Percentiles rank a stretch among this genome's conserved stretches.
phyloP scores from a whole-genome alignment of 2,797 vertebrate species.

The Loriculus beryllinus region DNA sequence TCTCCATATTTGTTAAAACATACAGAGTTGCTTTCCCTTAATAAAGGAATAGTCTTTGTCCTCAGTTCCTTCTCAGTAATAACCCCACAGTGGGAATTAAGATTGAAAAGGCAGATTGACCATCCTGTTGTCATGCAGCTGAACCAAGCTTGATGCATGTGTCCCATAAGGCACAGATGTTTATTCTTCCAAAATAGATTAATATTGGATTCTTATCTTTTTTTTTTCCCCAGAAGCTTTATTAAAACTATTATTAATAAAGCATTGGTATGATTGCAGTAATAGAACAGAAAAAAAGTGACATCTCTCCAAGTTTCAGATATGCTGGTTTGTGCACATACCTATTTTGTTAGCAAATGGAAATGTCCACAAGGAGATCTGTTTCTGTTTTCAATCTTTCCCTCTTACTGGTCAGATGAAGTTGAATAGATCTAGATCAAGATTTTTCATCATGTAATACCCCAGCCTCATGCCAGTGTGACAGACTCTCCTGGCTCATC shows the following conservation, averaged over 20 bases:
- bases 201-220: background rate
- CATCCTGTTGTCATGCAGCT: background rate
- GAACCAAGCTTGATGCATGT: background rate
- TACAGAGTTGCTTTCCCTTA: background rate
- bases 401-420: conserved; percentile 16
- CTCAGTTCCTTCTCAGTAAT: background rate
- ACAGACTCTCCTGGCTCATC: background rate
- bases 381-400: conserved; percentile 5
- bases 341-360: conserved; percentile 50
- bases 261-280: background rate
- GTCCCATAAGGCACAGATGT: background rate
- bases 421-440: background rate
- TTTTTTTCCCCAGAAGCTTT: background rate
- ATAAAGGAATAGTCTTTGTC: background rate
- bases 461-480: background rate
- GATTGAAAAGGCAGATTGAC: conserved; percentile 14
- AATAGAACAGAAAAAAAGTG: background rate
- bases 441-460: conserved; percentile 6
- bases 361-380: conserved; percentile 31
- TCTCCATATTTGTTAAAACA: background rate
- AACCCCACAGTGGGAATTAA: background rate
- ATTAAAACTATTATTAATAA: conserved; percentile 16
- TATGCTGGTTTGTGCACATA: background rate
- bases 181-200: conserved; percentile 21
- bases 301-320: background rate